Conservation (phyloP, 1,140 invertebrate genomes). For the Drosophila sturtevanti region DNA sequence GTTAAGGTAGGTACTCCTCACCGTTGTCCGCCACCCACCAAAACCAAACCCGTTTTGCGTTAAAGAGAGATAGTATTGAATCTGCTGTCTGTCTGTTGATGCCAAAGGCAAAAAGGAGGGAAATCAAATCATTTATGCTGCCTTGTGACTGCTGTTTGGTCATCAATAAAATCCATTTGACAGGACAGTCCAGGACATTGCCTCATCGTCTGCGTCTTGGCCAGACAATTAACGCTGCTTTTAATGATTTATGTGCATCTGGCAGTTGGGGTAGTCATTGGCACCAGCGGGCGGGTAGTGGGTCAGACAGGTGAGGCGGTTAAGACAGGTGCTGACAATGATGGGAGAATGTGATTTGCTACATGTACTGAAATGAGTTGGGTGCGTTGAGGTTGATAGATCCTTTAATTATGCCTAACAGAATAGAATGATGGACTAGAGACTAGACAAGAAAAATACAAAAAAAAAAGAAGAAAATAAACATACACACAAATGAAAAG, state of each 20-base stretch:
- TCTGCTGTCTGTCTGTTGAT: background rate
- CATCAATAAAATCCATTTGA: slow-evolving; percentile 75
- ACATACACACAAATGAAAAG: too few species aligned
- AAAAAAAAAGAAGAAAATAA: too few species aligned
- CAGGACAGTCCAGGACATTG: slow-evolving; percentile 45
- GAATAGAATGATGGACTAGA: slow-evolving; percentile 50
- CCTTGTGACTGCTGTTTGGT: slow-evolving; percentile 38
- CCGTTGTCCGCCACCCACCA: too few species aligned
- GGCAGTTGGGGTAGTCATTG: background rate
- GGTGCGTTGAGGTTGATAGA: slow-evolving; percentile 1
- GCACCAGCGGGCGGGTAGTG: slow-evolving; percentile 19
- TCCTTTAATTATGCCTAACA: slow-evolving; percentile 42
- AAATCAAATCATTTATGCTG: slow-evolving; percentile 78
- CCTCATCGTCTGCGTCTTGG: slow-evolving; percentile 30
- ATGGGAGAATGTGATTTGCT: slow-evolving; percentile 1
- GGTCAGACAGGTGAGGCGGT: slow-evolving; percentile 20
- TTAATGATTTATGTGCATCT: slow-evolving; percentile 70
- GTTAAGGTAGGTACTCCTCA: too few species aligned
- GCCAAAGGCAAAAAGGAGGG: slow-evolving; percentile 11
- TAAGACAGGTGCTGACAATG: slow-evolving; percentile 15
- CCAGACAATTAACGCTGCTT: slow-evolving; percentile 74
- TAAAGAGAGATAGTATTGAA: background rate
- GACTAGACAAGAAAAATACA: background rate
- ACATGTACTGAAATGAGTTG: slow-evolving; percentile 1
- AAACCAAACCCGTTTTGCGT: background rate